Evolutionary conservation across 1,140 invertebrate genomes (phyloP).

Genomic region (Meloidogyne hapla): DNA sequence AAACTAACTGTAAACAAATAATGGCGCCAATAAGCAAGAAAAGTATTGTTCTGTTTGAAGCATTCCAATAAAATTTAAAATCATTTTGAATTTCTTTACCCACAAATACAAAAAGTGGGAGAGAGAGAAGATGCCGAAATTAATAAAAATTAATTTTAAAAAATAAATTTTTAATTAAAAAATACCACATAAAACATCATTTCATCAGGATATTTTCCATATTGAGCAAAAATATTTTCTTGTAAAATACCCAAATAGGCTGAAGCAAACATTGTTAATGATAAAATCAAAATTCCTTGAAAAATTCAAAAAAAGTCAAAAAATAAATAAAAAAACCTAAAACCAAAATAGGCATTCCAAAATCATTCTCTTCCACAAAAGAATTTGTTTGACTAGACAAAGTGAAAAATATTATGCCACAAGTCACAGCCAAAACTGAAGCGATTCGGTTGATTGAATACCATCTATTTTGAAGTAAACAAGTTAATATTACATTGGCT

Average conservation of each 20-base stretch:
- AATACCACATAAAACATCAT: constrained; percentile 74
- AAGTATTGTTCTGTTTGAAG: constrained; percentile 74
- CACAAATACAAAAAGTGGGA: constrained; percentile 80
- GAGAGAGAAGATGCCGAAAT: constrained; percentile 74
- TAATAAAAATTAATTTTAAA: constrained; percentile 4
- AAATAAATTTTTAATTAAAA: neutral
- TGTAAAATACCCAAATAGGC: constrained; percentile 95
- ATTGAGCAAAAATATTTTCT: constrained; percentile 79
- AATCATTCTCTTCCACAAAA: neutral
- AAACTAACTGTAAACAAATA: constrained; percentile 50
- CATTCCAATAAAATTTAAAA: constrained; percentile 73
- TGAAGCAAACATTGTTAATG: constrained; percentile 83
- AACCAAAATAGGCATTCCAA: neutral
- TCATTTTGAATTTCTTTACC: constrained; percentile 75
- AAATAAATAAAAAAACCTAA: no score
- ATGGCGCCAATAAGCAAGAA: constrained; percentile 19
- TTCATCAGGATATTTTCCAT: constrained; percentile 90
- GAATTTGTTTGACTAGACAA: constrained; percentile 9
- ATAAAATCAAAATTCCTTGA: constrained; percentile 77
- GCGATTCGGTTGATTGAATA: constrained; percentile 82
- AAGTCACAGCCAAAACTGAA: constrained; percentile 84
- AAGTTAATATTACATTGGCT: constrained; percentile 91
- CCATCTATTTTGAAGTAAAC: constrained; percentile 80
- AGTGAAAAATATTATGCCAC: constrained; percentile 86
- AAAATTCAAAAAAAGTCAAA: neutral